phyloP scores from a whole-genome alignment of 2,113 vertebrate genomes.

The Dunckerocampus dactyliophorus region DNA sequence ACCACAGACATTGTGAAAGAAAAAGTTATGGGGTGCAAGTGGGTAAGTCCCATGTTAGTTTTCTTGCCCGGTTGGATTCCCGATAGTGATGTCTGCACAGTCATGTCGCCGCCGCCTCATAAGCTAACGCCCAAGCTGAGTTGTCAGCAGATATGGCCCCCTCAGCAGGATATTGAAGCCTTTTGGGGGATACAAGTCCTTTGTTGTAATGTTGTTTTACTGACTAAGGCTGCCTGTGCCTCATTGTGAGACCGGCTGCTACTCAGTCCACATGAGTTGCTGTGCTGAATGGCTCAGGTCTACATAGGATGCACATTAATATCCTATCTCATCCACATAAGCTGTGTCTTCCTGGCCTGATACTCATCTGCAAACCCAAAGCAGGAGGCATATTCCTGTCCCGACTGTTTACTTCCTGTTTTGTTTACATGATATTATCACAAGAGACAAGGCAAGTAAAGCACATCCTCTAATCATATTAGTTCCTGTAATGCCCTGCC shows the following conservation, averaged over 20 bases:
- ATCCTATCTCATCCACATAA: slow-evolving; percentile 47
- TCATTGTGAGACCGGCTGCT: slow-evolving; percentile 53
- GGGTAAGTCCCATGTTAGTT: slow-evolving; percentile 59
- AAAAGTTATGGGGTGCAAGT: slow-evolving; percentile 64
- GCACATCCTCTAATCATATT: slow-evolving; percentile 22
- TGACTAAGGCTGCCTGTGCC: slow-evolving; percentile 45
- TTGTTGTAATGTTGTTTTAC: slow-evolving; percentile 67
- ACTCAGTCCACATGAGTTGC: slow-evolving; percentile 65
- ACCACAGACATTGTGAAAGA: slow-evolving; percentile 60
- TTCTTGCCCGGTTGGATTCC: slow-evolving; percentile 52
- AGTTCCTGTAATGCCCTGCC: slow-evolving; percentile 15
- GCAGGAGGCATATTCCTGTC: slow-evolving; percentile 25
- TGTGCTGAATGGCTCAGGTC: slow-evolving; percentile 50
- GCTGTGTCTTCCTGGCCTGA: slow-evolving; percentile 48
- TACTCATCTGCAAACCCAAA: slow-evolving; percentile 62
- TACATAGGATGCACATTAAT: slow-evolving; percentile 50
- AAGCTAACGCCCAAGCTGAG: slow-evolving; percentile 27
- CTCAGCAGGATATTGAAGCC: slow-evolving; percentile 65
- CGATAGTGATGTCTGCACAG: slow-evolving; percentile 25
- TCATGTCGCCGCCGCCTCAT: slow-evolving; percentile 3
- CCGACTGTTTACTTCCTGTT: slow-evolving; percentile 2
- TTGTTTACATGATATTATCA: slow-evolving; percentile 10
- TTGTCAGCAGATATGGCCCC: slow-evolving; percentile 66
- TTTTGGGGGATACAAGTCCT: slow-evolving; percentile 57
- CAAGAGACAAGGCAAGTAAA: slow-evolving; percentile 16